phyloP scores from a whole-genome alignment of 2,113 vertebrate genomes.

The Phaetusa simplex region DNA sequence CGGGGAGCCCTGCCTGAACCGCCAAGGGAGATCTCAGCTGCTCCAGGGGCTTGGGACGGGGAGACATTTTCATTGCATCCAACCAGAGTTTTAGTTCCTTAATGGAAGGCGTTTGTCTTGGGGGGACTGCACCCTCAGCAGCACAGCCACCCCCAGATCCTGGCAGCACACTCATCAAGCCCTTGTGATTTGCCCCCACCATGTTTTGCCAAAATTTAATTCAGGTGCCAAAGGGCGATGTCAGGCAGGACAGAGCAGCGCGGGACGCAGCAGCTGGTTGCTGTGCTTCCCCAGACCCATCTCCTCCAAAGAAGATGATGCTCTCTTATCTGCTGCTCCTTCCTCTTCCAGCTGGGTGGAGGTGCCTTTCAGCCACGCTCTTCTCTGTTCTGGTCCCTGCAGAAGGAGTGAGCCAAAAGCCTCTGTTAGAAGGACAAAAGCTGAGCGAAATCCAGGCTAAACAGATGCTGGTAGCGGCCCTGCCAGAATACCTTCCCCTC shows the following conservation, averaged over 20 bases:
- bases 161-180: not conserved
- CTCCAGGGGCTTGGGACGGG: not conserved
- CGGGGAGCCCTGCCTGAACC: not conserved
- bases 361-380: not conserved
- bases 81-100: not conserved
- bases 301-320: not conserved
- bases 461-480: not conserved
- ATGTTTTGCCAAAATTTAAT: not conserved
- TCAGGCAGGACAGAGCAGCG: not conserved
- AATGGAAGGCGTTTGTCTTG: not conserved
- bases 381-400: not conserved
- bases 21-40: rapidly evolving
- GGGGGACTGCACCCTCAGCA: not conserved
- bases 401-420: not conserved
- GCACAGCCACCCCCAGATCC: not conserved
- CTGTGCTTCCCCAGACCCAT: not conserved
- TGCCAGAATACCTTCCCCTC: not conserved
- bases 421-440: not conserved
- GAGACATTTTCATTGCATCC: not conserved
- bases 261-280: not conserved
- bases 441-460: not conserved
- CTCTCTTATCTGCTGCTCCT: rapidly evolving
- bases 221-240: not conserved
- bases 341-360: not conserved
- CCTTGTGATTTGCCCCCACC: not conserved